Base-by-base conservation (phyloP, 2,888 invertebrate species). In the Phania funesta region DNA sequence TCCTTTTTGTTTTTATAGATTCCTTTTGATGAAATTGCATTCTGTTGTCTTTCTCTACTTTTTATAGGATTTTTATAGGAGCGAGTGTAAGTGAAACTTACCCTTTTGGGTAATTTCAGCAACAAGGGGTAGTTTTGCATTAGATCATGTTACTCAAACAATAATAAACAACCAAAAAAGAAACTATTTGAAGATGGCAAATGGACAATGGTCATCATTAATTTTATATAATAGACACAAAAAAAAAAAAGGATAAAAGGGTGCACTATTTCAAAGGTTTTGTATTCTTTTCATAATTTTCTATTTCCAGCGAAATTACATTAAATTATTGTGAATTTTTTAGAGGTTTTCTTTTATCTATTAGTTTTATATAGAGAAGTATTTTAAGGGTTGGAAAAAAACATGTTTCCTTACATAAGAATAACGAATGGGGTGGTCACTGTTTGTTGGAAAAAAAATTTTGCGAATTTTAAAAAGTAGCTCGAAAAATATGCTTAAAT, bases 151-250 rank as follows among this genome's bases (percentile, higher is more conserved):
- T 73, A 73, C 78, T 35, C 65, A 73, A 75, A 71, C 50, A 68
- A 52, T 16, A 67, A 48, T 29, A 46, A 32, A 54, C n/a, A 16
- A 54, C 9, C 29, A 22, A n/a, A 56, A 35, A 56, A 60, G 5
- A 16, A 38, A 20, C 29, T 35, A 54, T 44, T 44, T 38, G 52
- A 68, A 50, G 44, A 60, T 76, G 60, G 48, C 48, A 64, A 68
- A 68, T 78, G 82, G 82, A 82, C 82, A 82, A 82, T 78, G 82
- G 82, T 78, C 82, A 82, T 82, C 82, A 82, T 82, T 82, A 82
- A 82, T 78, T 82, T 70, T 60, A 74, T 74, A 41, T 41, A 26
- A 29, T 16, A 44, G 5, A 44, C 7, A 44, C 16, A 38, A 24
- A 29, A 29, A n/a, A 50, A 13, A 22, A 20, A 13, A 16, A 48